These are phyloP conservation scores for Chymomyza caudatula DNA, from an alignment of 2,888 invertebrate genomes.

Conservation along the genomic window DNA sequence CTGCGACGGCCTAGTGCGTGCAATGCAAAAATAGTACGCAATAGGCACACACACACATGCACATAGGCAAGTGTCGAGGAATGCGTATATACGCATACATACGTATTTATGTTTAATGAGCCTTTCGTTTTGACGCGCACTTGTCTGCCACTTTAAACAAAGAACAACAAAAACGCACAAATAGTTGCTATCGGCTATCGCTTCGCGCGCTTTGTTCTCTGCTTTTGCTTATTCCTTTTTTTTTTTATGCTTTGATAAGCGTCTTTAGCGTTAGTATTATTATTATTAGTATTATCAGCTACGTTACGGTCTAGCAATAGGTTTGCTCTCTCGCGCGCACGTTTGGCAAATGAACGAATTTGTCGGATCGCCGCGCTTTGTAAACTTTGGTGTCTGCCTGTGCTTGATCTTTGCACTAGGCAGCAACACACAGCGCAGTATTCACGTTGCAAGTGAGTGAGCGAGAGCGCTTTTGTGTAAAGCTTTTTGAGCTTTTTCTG, in stretches of 20 bases:
- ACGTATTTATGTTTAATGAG: not conserved
- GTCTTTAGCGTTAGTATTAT: conserved; percentile 8
- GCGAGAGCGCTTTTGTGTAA: conserved; percentile 13
- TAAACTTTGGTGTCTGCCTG: conserved; percentile 12
- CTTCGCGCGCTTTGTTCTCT: not conserved
- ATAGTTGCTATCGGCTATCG: conserved; percentile 32
- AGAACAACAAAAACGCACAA: conserved; percentile 14
- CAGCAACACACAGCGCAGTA: conserved; percentile 2
- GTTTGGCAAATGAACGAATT: conserved; percentile 21
- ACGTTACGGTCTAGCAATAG: not conserved
- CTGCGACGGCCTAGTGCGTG: not conserved
- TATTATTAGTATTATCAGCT: not conserved
- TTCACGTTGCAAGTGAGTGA: conserved; percentile 13
- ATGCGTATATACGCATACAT: not conserved
- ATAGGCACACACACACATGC: conserved; percentile 25
- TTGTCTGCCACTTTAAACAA: conserved; percentile 8
- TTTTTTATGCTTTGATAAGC: conserved; percentile 39
- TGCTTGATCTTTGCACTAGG: conserved; percentile 16
- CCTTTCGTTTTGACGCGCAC: conserved; percentile 9
- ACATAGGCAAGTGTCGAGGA: not conserved
- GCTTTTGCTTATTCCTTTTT: not conserved
- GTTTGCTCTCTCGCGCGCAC: conserved; percentile 23
- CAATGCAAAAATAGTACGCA: conserved; percentile 56
- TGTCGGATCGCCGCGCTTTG: conserved; percentile 24
- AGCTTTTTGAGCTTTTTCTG: not conserved